Conservation (phyloP, 2,888 invertebrate genomes). For the Darwinula stevensoni region DNA sequence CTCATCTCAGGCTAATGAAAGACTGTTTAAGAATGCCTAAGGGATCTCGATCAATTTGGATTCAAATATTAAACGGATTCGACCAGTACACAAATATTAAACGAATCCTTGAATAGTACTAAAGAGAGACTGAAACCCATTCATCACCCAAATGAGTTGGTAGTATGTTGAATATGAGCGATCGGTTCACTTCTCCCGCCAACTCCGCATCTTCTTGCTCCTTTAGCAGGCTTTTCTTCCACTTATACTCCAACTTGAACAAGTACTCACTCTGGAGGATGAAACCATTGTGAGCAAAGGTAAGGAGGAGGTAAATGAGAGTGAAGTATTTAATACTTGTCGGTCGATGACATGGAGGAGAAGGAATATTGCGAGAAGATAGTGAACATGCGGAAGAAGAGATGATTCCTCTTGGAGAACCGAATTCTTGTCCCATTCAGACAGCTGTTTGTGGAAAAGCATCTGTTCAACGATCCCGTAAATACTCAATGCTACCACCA, state of each 20-base stretch:
- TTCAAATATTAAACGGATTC: too few species aligned
- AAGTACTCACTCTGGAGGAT: conserved; percentile 39
- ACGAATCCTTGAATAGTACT: too few species aligned
- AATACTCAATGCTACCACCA: conserved; percentile 27
- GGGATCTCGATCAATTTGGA: too few species aligned
- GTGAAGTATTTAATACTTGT: conserved; percentile 25
- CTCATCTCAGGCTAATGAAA: too few species aligned
- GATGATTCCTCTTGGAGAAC: too few species aligned
- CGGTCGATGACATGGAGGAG: conserved; percentile 58
- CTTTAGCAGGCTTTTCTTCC: conserved; percentile 40
- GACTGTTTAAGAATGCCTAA: too few species aligned
- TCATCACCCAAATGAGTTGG: conserved; percentile 82
- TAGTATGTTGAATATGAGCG: conserved; percentile 65
- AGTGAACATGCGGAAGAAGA: conserved; percentile 28
- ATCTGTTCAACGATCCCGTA: conserved; percentile 34
- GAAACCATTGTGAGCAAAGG: background rate
- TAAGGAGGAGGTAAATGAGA: too few species aligned
- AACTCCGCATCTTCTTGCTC: conserved; percentile 60
- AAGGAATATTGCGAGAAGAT: conserved; percentile 36
- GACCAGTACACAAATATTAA: too few species aligned
- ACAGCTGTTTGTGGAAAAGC: conserved; percentile 1
- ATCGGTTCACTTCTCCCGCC: conserved; percentile 59
- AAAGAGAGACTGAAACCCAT: too few species aligned
- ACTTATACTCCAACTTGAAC: conserved; percentile 53
- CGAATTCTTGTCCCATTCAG: too few species aligned